Conservation (phyloP, 2,797 vertebrate genomes). For the Clarias laeviceps region DNA sequence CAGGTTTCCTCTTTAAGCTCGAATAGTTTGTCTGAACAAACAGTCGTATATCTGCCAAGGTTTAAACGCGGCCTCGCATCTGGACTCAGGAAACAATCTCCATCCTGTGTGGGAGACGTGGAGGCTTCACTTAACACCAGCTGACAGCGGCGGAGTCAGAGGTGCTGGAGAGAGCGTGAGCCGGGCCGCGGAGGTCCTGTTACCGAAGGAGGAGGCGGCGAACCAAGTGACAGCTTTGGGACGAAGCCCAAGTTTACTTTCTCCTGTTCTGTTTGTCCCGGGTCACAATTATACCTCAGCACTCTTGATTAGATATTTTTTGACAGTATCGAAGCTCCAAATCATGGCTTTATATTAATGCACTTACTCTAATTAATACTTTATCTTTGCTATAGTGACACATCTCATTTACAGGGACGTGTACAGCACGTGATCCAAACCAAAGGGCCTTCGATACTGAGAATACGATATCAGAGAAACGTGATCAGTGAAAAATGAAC, state of each 20-base stretch:
- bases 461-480: not conserved
- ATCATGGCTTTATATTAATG: not conserved
- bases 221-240: conserved; percentile 32
- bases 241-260: conserved; percentile 37
- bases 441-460: too few species aligned
- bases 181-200: conserved; percentile 25
- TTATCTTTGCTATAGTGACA: not conserved
- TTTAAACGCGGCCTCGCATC: conserved; percentile 58
- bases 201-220: conserved; percentile 26
- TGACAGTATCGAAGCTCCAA: not conserved
- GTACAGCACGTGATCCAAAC: not conserved
- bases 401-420: not conserved
- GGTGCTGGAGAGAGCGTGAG: conserved; percentile 21
- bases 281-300: not conserved
- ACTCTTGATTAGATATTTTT: not conserved
- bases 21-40: conserved; percentile 71
- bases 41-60: conserved; percentile 68
- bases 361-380: not conserved
- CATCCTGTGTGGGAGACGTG: conserved; percentile 48
- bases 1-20: conserved; percentile 69
- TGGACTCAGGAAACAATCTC: conserved; percentile 65
- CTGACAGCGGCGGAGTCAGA: conserved; percentile 24
- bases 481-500: not conserved
- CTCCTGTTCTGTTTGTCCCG: conserved; percentile 41
- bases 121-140: conserved; percentile 36